Conservation (phyloP, 2,113 vertebrate genomes). For the Tragulus kanchil region DNA sequence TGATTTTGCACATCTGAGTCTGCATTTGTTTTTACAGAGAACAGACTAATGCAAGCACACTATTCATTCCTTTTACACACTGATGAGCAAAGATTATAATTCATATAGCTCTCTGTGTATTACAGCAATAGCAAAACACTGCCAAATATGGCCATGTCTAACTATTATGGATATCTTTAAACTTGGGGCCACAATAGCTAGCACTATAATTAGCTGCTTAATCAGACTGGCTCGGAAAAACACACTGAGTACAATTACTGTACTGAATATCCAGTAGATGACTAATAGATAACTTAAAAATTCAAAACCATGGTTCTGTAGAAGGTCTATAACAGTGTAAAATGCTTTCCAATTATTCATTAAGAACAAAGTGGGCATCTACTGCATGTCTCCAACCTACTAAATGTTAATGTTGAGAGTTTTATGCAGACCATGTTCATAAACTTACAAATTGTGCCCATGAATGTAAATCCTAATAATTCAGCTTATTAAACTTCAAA, state of each 20-base stretch:
- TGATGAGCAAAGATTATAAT: conserved; percentile 66
- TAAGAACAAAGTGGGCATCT: conserved; percentile 44
- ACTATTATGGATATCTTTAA: conserved; percentile 69
- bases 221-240: conserved; percentile 67
- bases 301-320: not conserved
- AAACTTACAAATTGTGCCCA: conserved; percentile 48
- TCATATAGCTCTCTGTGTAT: conserved; percentile 21
- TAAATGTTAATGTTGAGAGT: conserved; percentile 61
- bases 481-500: conserved; percentile 31
- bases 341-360: conserved; percentile 61
- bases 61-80: conserved; percentile 36
- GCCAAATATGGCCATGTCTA: conserved; percentile 65
- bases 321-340: conserved; percentile 28
- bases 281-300: conserved; percentile 69
- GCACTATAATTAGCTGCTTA: conserved; percentile 72
- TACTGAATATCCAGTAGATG: conserved; percentile 59
- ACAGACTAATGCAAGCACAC: conserved; percentile 24
- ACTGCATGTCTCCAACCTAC: not conserved
- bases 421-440: conserved; percentile 39
- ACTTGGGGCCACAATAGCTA: conserved; percentile 10
- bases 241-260: conserved; percentile 41
- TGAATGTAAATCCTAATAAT: conserved; percentile 67
- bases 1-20: not conserved
- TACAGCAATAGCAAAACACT: conserved; percentile 40
- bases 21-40: conserved; percentile 41